A percentile compares a stretch with the other conserved stretches of the same genome.
phyloP scores from a whole-genome alignment of 2,113 vertebrate genomes.

The Diadophis punctatus region DNA sequence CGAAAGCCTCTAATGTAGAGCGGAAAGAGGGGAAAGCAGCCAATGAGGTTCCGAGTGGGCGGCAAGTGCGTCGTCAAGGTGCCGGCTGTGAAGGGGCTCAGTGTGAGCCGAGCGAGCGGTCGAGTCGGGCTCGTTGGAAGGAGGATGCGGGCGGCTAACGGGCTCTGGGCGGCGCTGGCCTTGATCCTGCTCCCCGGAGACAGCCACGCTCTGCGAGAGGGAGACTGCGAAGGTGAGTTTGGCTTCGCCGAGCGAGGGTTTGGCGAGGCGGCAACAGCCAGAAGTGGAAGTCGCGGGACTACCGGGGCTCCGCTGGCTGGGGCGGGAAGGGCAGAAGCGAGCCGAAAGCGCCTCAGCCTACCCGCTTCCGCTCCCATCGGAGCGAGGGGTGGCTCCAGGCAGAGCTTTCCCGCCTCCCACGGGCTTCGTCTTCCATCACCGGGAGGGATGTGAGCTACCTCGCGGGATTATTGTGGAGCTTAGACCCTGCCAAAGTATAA shows the following conservation, averaged over 20 bases:
- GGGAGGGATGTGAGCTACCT: background rate
- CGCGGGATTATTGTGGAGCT: background rate
- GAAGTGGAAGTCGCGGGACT: background rate
- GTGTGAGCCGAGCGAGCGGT: constrained; percentile 9
- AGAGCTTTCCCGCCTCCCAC: background rate
- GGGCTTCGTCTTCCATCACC: background rate
- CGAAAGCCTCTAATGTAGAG: background rate
- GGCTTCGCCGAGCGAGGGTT: background rate
- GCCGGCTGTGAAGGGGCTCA: constrained; percentile 38
- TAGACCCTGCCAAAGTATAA: background rate
- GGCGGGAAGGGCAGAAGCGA: background rate
- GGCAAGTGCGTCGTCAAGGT: constrained; percentile 17
- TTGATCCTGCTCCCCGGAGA: constrained; percentile 71
- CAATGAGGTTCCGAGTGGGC: constrained; percentile 61
- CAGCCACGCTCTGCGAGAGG: constrained; percentile 72
- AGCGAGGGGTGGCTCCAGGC: background rate
- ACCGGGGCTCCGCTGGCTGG: background rate
- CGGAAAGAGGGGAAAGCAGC: constrained; percentile 8
- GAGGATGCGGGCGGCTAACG: constrained; percentile 75
- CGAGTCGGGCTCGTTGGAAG: background rate
- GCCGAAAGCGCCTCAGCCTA: background rate
- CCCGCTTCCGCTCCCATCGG: background rate
- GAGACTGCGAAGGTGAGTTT: constrained; percentile 87
- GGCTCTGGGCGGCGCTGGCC: constrained; percentile 78
- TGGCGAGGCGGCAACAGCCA: background rate